Conservation (phyloP, 2,888 invertebrate species). For the Syrista parreyssii region DNA sequence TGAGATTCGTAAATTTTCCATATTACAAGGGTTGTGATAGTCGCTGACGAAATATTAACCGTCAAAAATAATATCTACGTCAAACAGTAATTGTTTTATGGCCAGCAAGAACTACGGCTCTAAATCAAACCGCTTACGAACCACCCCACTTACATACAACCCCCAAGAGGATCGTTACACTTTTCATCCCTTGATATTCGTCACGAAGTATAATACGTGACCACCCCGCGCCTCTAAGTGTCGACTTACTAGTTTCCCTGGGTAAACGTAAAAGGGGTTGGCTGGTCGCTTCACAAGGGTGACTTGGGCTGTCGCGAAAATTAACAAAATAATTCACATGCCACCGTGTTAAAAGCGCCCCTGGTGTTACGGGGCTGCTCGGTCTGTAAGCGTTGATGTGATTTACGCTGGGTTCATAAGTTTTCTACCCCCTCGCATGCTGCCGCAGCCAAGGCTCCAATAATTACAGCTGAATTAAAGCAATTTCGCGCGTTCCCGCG, state of each 20-base stretch:
- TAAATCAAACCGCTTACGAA: not conserved
- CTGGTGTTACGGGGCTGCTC: not conserved
- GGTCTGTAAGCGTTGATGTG: not conserved
- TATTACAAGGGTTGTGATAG: not conserved
- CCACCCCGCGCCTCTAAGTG: not conserved
- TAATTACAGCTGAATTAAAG: conserved; percentile 30
- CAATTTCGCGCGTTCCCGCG: conserved; percentile 24
- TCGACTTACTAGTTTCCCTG: not conserved
- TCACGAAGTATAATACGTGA: not conserved
- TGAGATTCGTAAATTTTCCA: not conserved
- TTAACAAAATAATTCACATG: conserved; percentile 47
- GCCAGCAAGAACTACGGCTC: not conserved
- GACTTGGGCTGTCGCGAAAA: conserved; percentile 24
- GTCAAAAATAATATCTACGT: not conserved
- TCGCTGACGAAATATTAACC: not conserved
- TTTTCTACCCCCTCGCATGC: conserved; percentile 22
- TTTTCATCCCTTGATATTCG: conserved; percentile 14
- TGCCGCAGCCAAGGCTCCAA: conserved; percentile 19
- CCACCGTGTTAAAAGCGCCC: conserved; percentile 24
- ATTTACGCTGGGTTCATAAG: conserved; percentile 3
- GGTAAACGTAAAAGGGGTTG: not conserved
- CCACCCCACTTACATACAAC: not conserved
- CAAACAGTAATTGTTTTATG: not conserved
- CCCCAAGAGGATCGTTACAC: conserved; percentile 8
- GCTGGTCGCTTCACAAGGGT: not conserved